These are phyloP conservation scores for Menidia beryllina DNA, from an alignment of 2,113 vertebrate genomes.

Conservation along the genomic window DNA sequence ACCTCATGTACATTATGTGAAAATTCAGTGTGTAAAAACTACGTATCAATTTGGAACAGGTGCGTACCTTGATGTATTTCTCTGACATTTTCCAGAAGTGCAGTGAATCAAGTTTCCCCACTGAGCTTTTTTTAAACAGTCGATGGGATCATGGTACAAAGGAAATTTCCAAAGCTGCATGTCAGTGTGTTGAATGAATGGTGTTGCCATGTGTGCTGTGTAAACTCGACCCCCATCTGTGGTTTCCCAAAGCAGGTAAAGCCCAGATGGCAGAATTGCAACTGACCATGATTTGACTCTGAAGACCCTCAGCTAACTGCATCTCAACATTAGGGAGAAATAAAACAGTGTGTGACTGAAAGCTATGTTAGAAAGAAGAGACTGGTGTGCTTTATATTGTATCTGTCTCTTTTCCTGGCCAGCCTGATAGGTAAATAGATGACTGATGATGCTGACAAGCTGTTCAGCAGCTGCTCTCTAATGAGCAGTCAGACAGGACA, in stretches of 20 bases:
- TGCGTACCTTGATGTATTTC: constrained; percentile 46
- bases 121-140: constrained; percentile 55
- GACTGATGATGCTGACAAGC: constrained; percentile 35
- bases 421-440: constrained; percentile 18
- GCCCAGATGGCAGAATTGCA: constrained; percentile 71
- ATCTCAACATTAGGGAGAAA: neutral
- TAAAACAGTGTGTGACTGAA: constrained; percentile 13
- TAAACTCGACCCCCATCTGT: constrained; percentile 63
- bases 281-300: constrained; percentile 63
- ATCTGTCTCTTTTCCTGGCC: constrained; percentile 18
- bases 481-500: constrained; percentile 6
- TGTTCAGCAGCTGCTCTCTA: constrained; percentile 24
- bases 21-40: constrained; percentile 6
- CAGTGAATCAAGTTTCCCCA: constrained; percentile 61
- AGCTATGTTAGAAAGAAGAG: constrained; percentile 8
- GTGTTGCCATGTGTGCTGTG: constrained; percentile 67
- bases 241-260: constrained; percentile 57
- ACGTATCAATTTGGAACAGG: constrained; percentile 64
- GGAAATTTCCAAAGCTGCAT: constrained; percentile 73
- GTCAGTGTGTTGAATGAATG: constrained; percentile 63
- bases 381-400: constrained; percentile 26
- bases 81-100: constrained; percentile 69
- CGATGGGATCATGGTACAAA: constrained; percentile 52
- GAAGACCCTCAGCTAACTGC: constrained; percentile 2
- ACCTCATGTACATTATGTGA: neutral